Base-by-base conservation (phyloP, 2,888 invertebrate species). In the Lycocerus yunnanus region DNA sequence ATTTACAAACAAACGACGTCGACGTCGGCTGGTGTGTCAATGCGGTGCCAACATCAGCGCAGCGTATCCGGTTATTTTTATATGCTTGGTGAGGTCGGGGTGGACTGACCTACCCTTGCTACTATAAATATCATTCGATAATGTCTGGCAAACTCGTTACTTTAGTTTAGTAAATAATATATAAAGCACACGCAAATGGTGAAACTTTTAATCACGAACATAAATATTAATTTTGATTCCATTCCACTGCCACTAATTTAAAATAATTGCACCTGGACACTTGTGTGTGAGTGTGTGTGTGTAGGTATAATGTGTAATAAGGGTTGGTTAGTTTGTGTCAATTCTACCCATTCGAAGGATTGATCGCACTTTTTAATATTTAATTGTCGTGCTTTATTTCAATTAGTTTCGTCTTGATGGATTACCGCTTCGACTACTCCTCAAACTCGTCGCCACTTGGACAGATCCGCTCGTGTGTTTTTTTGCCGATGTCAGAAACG, bases 21-120 rank as follows among this genome's bases (percentile, higher is more conserved):
- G 63, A 70, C 69, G 69, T 11, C 59, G 20, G 24, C 69, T 27
- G 18, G 43, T 61, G 69, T 63, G 68, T 58, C 68, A 20, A 20
- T 58, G 20, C 68, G 69, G 24, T 70, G 69, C 65, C 69, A 70
- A 65, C 63, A 58, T 18, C 27, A 15, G 24, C 69, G 20, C 65
- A 21, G 43, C 69, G 69, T 63, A 70, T 70, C 69, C 69, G 69
- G 69, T 70, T 70, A 70, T 70, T 70, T 70, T 70, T 70, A 70
- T 63, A 63, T 70, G 65, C 69, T 70, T 27, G 69, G 69, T 61
- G 63, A 70, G 69, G 69, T 70, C 69, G 69, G 69, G 69, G 69
- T 70, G 69, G 69, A 70, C 69, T 70, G 69, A 70, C 69, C 69
- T 70, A 70, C 69, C 69, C 69, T 70, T 70, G 69, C 43, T 63